Evolutionary conservation across 2,888 invertebrate species (phyloP), one percentile per base, ranked within the genome.

Genomic region (Dusona sp.): DNA sequence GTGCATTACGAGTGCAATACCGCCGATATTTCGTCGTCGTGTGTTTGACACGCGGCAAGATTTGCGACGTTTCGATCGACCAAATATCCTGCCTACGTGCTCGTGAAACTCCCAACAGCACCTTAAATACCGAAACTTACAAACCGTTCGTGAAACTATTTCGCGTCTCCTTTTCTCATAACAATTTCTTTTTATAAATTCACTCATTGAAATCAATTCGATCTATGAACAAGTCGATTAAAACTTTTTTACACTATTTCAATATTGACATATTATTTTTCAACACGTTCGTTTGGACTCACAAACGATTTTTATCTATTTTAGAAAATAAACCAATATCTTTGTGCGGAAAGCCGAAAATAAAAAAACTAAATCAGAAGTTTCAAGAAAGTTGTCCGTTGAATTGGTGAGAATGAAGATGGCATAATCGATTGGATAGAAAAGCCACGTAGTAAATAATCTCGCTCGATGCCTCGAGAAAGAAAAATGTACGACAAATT

Each of bases 1-100:
- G 61, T 61, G 33, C 67, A 36, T 72, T 48, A 64, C 70, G 61
- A 84, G 29, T 57, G 38, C 74, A 70, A 84, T 74, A 79, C 79
- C 67, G 48, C 33, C 45, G 38, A 54, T 67, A 57, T 86, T 86
- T 81, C 81, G 81, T 86, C 86, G 78, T 87, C 73, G 83, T 54
- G 82, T 90, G 90, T 90, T 90, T 90, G 90, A 90, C 90, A 87
- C 88, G 85, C 79, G 75, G 84, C 80, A 88, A 90, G 90, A 90
- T 90, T 90, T 90, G 90, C 87, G 89, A 88, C 88, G 70, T 83
- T 85, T 73, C 82, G 75, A 87, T 85, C 89, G 90, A 89, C 90
- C 89, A 90, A 90, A 90, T 90, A 90, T 89, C 86, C 90, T 85
- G 88, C 64, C 80, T 61, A 80, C 79, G 83, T 72, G 79, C 64